Evolutionary conservation across 2,797 vertebrate genomes (phyloP).

Genomic region (Avahi laniger): DNA sequence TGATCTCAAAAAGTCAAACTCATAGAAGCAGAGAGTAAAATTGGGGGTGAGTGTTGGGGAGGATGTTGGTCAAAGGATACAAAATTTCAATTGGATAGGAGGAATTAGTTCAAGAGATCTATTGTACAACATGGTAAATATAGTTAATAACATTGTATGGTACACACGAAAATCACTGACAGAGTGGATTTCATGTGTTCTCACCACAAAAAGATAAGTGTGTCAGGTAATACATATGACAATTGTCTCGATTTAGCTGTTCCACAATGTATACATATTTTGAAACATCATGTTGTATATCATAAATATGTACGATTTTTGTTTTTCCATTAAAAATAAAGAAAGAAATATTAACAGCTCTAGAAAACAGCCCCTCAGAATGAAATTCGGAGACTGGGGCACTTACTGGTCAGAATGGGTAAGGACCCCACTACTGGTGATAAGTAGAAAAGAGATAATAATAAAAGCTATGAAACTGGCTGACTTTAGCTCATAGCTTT

Average conservation of each 20-base stretch:
- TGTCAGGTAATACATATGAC: not conserved
- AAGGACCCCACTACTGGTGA: not conserved
- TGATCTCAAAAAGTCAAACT: not conserved
- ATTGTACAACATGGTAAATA: not conserved
- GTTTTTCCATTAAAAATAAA: not conserved
- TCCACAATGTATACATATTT: not conserved
- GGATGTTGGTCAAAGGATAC: not conserved
- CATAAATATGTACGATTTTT: not conserved
- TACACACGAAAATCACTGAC: not conserved
- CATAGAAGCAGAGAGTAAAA: not conserved
- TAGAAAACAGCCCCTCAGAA: not conserved
- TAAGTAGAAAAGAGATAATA: not conserved
- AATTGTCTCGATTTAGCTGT: not conserved
- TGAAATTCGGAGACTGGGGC: not conserved
- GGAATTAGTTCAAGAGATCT: not conserved
- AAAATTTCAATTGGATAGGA: not conserved
- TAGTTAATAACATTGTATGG: not conserved
- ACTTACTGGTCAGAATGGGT: not conserved
- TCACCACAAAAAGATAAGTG: not conserved
- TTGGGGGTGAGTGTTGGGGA: not conserved
- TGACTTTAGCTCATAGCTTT: not conserved
- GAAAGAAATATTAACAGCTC: not conserved
- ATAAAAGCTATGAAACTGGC: not conserved
- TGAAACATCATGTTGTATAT: not conserved
- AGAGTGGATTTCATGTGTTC: not conserved